These are phyloP conservation scores for Rhinichthys osculus DNA, from an alignment of 2,797 vertebrate species.

Conservation along the genomic window DNA sequence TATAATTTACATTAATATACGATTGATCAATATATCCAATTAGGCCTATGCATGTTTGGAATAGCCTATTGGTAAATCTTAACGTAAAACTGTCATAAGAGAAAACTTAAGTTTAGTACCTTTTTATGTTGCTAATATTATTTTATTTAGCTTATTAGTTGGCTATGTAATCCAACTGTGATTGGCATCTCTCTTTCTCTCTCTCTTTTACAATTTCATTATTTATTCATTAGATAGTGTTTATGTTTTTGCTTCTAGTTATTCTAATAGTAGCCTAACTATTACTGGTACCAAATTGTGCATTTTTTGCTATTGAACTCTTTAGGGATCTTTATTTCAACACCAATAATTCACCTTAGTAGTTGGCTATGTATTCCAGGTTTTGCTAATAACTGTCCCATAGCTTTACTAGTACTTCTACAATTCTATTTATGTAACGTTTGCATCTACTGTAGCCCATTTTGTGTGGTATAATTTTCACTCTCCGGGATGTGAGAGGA, in stretches of 20 bases:
- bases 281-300: background rate
- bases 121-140: background rate
- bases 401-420: background rate
- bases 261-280: background rate
- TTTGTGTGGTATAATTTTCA: conserved; percentile 2
- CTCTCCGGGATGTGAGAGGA: background rate
- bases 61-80: background rate
- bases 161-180: background rate
- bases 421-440: background rate
- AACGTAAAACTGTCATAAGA: background rate
- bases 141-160: background rate
- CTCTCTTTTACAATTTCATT: too few relatives aligned
- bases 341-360: background rate
- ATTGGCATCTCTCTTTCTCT: background rate
- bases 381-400: background rate
- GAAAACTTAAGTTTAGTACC: too few relatives aligned
- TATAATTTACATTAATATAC: background rate
- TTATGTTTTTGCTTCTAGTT: background rate
- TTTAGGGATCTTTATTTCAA: background rate
- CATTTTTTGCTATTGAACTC: background rate
- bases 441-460: background rate
- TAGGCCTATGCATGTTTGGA: background rate
- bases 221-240: background rate
- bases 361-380: background rate
- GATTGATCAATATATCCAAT: too few relatives aligned